Evolutionary conservation across 2,113 vertebrate species (phyloP).

Genomic region (Thunnus maccoyii): DNA sequence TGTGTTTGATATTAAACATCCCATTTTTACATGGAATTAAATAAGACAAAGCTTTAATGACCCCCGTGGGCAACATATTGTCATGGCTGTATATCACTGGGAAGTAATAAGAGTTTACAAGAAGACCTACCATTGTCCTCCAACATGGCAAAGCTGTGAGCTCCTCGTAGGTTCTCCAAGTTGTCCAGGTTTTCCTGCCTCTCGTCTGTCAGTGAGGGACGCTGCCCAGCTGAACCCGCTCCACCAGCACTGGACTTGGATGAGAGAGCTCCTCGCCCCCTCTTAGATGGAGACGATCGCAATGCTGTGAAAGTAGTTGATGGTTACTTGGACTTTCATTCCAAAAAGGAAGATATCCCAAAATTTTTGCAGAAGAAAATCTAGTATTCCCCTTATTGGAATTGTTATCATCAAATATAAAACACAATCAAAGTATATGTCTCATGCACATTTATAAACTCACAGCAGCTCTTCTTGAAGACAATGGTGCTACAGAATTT

Average conservation of each 20-base stretch:
- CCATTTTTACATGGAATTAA: background rate
- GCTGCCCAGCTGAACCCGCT: slow-evolving; percentile 86
- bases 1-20: slow-evolving; percentile 6
- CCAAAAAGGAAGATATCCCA: background rate
- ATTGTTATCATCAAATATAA: background rate
- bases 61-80: background rate
- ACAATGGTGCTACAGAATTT: slow-evolving; percentile 95
- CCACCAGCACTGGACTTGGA: slow-evolving; percentile 87
- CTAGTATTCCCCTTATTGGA: background rate
- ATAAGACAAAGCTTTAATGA: background rate
- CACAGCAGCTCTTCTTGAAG: slow-evolving; percentile 96
- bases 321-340: background rate
- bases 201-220: slow-evolving; percentile 89
- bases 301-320: slow-evolving; percentile 84
- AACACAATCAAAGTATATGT: too few species aligned
- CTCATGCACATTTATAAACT: slow-evolving; percentile 71
- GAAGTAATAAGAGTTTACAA: background rate
- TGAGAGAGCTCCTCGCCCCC: slow-evolving; percentile 88
- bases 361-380: background rate
- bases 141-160: slow-evolving; percentile 88
- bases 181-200: slow-evolving; percentile 88
- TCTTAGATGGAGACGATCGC: slow-evolving; percentile 95
- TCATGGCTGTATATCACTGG: background rate
- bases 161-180: slow-evolving; percentile 86
- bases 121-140: slow-evolving; percentile 90